Base-by-base conservation (phyloP, 2,113 vertebrate species). In the Brachypteracias leptosomus region DNA sequence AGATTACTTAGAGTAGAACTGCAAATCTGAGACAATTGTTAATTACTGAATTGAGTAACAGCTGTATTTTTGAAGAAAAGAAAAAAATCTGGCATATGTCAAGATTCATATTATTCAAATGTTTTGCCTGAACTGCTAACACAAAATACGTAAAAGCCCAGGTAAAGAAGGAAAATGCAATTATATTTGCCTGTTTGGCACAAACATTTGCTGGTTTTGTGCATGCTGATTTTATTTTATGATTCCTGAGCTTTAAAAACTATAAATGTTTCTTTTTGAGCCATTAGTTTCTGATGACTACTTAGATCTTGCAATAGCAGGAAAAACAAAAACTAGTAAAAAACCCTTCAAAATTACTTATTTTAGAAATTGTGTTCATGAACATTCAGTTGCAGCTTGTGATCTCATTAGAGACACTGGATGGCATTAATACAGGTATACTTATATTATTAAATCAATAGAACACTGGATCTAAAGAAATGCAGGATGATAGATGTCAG, bases 281-380 rank as follows among this genome's bases (percentile, higher is more conserved):
- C 15, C 7, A 4, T 65, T 66, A 46, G 11, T 72, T 65, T 57
- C n/a, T 81, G 47, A 80, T n/a, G 11, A 36, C 46, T 66, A 42
- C 25, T 58, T 65, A 38, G 7, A 54, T 40, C 16, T 74, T 84
- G 7, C 38, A 55, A 36, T 58, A 73, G 4, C 26, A 67, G 18
- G 13, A 4, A 17, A 40, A 28, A 33, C 3, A n/a, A 46, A 33
- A 29, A 9, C 11, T 47, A 5, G 8, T 15, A 40, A 66, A 73
- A n/a, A 11, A 1, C 0, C 2, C 16, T 68, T 52, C 35, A 25
- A 26, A 40, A 4, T 33, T 42, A 20, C 35, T 82, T 73, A 44
- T 67, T 87, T 92, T n/a, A 90, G 25, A 70, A 77, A 33, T 19
- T 25, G 5, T 35, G 16, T 40, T 6, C 79, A 24, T 24, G 15